Percentiles rank a stretch among this genome's conserved stretches.
Conservation (phyloP, 1,140 invertebrate genomes). For the Drosophila repleta region DNA sequence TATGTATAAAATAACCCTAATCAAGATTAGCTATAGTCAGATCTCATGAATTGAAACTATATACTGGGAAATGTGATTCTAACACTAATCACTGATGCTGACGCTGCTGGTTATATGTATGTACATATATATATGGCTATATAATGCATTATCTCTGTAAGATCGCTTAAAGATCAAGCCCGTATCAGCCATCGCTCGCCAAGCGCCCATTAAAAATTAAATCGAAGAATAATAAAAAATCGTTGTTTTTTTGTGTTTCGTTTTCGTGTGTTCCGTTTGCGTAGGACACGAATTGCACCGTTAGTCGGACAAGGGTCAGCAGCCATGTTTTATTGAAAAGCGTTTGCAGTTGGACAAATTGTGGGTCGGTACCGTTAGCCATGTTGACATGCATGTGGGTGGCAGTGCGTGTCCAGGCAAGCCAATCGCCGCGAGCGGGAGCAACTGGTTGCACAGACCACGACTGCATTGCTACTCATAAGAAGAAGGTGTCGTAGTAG, state of each 20-base stretch:
- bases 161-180: too few species aligned
- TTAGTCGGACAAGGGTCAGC: constrained; percentile 36
- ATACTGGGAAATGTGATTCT: too few species aligned
- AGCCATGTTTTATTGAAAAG: constrained; percentile 63
- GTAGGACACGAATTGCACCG: constrained; percentile 30
- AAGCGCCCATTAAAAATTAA: not conserved
- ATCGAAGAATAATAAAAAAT: not conserved
- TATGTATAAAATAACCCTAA: too few species aligned
- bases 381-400: constrained; percentile 29
- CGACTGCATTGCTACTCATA: constrained; percentile 76
- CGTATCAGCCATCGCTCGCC: too few species aligned
- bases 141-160: too few species aligned
- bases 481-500: constrained; percentile 77
- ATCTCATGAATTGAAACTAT: too few species aligned
- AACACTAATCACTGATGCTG: too few species aligned
- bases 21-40: too few species aligned
- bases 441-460: constrained; percentile 39
- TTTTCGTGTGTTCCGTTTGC: constrained; percentile 44
- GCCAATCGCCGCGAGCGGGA: not conserved
- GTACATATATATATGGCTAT: too few species aligned
- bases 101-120: too few species aligned
- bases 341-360: constrained; percentile 30
- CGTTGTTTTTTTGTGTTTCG: constrained; percentile 28
- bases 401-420: constrained; percentile 37
- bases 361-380: constrained; percentile 30